These are phyloP conservation scores for Lamprologus callipterus DNA, from an alignment of 2,113 vertebrate genomes.

Conservation along the genomic window DNA sequence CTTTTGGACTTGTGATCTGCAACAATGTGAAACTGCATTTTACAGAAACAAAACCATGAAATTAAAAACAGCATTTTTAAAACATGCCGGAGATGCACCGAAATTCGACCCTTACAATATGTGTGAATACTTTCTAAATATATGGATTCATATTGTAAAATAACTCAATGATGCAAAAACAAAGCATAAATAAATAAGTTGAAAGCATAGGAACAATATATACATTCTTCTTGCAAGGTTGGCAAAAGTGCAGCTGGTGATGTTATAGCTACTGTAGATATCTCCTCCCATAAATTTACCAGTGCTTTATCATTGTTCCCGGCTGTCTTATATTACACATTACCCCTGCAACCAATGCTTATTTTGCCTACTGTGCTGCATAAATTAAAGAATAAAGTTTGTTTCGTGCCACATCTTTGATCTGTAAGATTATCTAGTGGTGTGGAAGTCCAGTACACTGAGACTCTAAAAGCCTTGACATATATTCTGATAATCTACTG, in stretches of 20 bases:
- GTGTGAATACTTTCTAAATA: not conserved
- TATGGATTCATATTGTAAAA: not conserved
- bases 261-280: not conserved
- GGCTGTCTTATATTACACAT: conserved; percentile 19
- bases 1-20: not conserved
- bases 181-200: not conserved
- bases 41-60: conserved; percentile 1
- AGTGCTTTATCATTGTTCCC: conserved; percentile 34
- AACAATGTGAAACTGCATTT: conserved; percentile 12
- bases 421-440: not conserved
- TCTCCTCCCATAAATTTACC: not conserved
- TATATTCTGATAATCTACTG: not conserved
- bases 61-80: not conserved
- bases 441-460: not conserved
- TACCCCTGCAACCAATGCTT: conserved; percentile 11
- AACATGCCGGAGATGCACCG: not conserved
- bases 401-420: not conserved
- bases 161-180: not conserved
- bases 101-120: not conserved
- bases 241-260: conserved; percentile 9
- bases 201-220: not conserved
- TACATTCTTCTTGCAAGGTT: not conserved
- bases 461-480: not conserved
- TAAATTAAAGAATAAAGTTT: conserved; percentile 1
- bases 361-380: not conserved